These are phyloP conservation scores for Anser cygnoides DNA, from an alignment of 2,113 vertebrate species.

Conservation along the genomic window DNA sequence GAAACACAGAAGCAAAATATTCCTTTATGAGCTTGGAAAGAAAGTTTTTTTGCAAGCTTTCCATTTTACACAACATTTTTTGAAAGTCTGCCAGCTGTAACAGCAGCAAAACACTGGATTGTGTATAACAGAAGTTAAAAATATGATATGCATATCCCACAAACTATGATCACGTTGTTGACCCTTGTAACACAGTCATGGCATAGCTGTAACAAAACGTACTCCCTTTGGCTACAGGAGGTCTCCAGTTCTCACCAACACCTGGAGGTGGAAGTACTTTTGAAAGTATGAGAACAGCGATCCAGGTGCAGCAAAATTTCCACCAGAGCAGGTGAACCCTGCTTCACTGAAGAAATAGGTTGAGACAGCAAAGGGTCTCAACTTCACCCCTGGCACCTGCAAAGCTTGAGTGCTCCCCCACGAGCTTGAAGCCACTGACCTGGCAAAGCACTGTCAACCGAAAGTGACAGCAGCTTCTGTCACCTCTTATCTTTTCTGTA, in stretches of 20 bases:
- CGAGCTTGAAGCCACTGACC: slow-evolving; percentile 37
- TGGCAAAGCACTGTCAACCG: slow-evolving; percentile 24
- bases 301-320: neutral
- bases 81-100: neutral
- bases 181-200: neutral
- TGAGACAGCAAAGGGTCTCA: neutral
- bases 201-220: neutral
- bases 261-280: neutral
- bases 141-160: neutral
- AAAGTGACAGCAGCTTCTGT: slow-evolving; percentile 22
- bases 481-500: slow-evolving; percentile 31
- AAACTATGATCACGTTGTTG: neutral
- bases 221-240: neutral
- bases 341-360: slow-evolving; percentile 19
- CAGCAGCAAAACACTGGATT: neutral
- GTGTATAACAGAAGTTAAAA: neutral
- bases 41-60: neutral
- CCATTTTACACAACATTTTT: neutral
- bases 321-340: slow-evolving; percentile 5
- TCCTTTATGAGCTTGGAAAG: neutral
- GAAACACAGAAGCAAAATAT: neutral
- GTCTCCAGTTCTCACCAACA: neutral
- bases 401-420: neutral
- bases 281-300: neutral
- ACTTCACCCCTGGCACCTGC: neutral